Percentiles rank a stretch among this genome's conserved stretches.
Conservation (phyloP, 2,113 vertebrate species). For the Dromiciops gliroides region DNA sequence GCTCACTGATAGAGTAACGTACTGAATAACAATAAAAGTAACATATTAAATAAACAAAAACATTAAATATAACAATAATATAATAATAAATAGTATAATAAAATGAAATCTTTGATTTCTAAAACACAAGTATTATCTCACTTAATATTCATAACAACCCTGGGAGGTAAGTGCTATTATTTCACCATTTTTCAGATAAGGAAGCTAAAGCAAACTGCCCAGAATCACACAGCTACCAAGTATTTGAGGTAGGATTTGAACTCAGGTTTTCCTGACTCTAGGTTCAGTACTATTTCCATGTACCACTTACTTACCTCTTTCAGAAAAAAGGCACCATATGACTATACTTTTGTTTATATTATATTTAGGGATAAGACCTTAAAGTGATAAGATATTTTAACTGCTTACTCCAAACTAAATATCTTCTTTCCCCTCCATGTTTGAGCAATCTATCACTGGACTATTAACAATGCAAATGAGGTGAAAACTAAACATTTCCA, state of each 20-base stretch:
- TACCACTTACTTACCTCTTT: neutral
- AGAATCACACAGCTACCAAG: neutral
- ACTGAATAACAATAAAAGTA: neutral
- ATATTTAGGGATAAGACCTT: neutral
- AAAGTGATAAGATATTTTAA: neutral
- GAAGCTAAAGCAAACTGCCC: neutral
- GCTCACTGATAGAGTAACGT: neutral
- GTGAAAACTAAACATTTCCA: conserved; percentile 71
- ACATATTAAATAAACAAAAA: too few relatives aligned
- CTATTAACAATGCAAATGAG: conserved; percentile 73
- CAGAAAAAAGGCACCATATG: neutral
- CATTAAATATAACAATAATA: too few relatives aligned
- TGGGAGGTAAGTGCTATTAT: neutral
- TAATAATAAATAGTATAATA: too few relatives aligned
- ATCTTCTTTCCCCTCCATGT: conserved; percentile 48
- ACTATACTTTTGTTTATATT: neutral
- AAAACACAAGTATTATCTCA: neutral
- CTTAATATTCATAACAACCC: neutral
- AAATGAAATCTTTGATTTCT: too few relatives aligned
- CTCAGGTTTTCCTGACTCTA: neutral
- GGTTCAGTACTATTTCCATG: neutral
- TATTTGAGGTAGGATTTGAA: neutral
- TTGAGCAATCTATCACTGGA: conserved; percentile 54
- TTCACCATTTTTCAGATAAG: neutral
- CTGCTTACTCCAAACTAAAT: neutral